Percentiles rank a stretch among this genome's conserved stretches.
Evolutionary conservation across 2,888 invertebrate genomes (phyloP).

Genomic region (Rotaria macrura): DNA sequence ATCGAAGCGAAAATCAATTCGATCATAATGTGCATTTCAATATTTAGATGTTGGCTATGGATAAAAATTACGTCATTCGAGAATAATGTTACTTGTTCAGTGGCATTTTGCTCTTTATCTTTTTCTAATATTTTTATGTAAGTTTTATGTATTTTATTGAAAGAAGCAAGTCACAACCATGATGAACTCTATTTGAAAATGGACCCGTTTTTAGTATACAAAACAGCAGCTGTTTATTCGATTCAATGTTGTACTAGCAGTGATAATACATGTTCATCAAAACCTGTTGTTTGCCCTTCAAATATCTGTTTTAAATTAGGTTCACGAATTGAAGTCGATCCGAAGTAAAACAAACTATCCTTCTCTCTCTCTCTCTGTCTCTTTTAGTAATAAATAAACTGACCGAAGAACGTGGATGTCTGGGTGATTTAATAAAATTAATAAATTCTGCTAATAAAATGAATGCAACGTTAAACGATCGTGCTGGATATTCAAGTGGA

Average conservation of each 20-base stretch:
- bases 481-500: background rate
- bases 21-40: no score
- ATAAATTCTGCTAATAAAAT: background rate
- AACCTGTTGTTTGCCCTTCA: slow-evolving; percentile 3
- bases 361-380: background rate
- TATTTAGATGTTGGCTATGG: background rate
- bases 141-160: background rate
- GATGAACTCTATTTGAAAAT: no score
- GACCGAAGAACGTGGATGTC: background rate
- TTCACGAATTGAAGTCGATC: no score
- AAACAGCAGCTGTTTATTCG: background rate
- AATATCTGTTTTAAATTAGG: slow-evolving; percentile 3
- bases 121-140: background rate
- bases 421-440: background rate
- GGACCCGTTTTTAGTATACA: background rate
- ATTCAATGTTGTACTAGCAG: background rate
- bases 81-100: background rate
- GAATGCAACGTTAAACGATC: background rate
- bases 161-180: no score
- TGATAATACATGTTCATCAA: background rate
- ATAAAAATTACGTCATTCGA: background rate
- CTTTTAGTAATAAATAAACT: background rate
- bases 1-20: no score
- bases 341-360: background rate
- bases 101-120: background rate